Percentiles rank a stretch among this genome's conserved stretches.
Evolutionary conservation across 2,113 vertebrate species (phyloP).

Genomic region (Epinephelus moara): DNA sequence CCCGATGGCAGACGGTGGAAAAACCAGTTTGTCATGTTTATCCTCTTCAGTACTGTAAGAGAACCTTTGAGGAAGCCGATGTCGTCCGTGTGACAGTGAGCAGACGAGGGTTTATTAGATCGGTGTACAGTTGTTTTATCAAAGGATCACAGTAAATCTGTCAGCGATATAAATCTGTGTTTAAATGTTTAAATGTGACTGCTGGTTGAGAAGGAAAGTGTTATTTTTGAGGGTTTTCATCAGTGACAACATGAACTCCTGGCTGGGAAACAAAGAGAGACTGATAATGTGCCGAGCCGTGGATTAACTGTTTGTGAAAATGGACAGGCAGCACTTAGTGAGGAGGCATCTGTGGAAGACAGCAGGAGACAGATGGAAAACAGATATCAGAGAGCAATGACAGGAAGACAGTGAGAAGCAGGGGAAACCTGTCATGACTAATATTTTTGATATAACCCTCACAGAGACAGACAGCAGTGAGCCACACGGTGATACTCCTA

Average conservation of each 20-base stretch:
- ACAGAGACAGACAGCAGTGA: not conserved
- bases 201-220: not conserved
- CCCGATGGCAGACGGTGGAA: conserved; percentile 1
- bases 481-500: not conserved
- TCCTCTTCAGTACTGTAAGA: not conserved
- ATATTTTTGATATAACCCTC: conserved; percentile 22
- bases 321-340: conserved; percentile 40
- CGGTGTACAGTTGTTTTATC: not conserved
- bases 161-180: not conserved
- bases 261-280: conserved; percentile 4
- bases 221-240: not conserved
- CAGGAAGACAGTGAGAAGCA: conserved; percentile 34
- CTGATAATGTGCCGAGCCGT: conserved; percentile 27
- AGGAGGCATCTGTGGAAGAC: conserved; percentile 43
- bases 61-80: not conserved
- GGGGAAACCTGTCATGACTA: not conserved
- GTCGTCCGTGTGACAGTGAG: not conserved
- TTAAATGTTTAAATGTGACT: not conserved
- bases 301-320: conserved; percentile 41
- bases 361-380: conserved; percentile 46
- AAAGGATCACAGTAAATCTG: not conserved
- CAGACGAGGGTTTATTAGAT: not conserved
- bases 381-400: conserved; percentile 33
- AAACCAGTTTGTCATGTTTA: conserved; percentile 8
- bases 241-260: not conserved